phyloP scores from a whole-genome alignment of 2,888 invertebrate species.

The Melinaea marsaeus region DNA sequence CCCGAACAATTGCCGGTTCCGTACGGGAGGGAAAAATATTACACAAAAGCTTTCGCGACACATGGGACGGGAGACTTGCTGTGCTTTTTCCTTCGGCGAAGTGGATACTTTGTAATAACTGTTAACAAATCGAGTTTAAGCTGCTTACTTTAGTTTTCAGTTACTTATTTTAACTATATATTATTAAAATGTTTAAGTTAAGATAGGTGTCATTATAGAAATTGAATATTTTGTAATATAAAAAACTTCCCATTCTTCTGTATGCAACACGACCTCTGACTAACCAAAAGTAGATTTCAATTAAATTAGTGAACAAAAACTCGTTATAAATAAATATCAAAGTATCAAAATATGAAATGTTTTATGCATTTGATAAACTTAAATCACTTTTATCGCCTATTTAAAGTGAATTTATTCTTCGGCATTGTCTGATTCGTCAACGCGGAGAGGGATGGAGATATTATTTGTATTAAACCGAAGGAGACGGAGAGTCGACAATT shows the following conservation, averaged over 20 bases:
- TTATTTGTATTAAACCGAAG: constrained; percentile 30
- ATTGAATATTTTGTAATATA: no score
- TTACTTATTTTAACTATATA: no score
- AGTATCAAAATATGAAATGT: not conserved
- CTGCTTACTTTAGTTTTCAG: no score
- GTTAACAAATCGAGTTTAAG: constrained; percentile 2
- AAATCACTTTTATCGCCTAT: constrained; percentile 38
- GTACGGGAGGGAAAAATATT: constrained; percentile 49
- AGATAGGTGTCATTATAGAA: no score
- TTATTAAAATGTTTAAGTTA: no score
- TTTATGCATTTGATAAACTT: constrained; percentile 14
- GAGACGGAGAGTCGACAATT: constrained; percentile 46
- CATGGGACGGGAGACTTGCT: constrained; percentile 48
- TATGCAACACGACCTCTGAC: no score
- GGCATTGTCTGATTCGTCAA: constrained; percentile 69
- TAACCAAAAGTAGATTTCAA: no score
- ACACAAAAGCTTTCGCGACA: constrained; percentile 49
- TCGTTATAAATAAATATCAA: not conserved
- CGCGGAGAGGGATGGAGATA: constrained; percentile 40
- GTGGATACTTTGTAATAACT: constrained; percentile 24
- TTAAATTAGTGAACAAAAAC: not conserved
- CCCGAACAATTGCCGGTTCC: constrained; percentile 45
- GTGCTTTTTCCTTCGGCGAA: constrained; percentile 32
- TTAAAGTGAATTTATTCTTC: constrained; percentile 39
- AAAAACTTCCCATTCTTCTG: no score